Conservation (phyloP, 1,140 invertebrate genomes). For the Colletes latitarsis region DNA sequence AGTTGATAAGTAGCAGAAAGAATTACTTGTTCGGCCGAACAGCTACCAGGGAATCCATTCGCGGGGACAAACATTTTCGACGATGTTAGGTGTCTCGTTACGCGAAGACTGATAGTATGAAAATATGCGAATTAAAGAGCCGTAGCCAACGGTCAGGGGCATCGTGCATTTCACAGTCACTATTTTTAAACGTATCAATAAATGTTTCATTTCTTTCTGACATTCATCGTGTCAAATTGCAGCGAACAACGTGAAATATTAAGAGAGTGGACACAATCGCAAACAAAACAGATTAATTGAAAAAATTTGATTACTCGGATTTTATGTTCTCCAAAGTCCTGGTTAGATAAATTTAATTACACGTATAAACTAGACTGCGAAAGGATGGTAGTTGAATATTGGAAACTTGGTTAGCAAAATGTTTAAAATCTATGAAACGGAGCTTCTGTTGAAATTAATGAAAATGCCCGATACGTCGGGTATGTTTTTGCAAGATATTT, state of each 20-base stretch:
- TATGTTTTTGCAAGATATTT: neutral
- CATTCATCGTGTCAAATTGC: neutral
- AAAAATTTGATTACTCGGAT: neutral
- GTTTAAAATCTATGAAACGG: neutral
- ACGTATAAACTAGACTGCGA: neutral
- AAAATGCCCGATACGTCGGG: neutral
- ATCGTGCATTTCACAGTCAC: too few species aligned
- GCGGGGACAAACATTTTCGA: neutral
- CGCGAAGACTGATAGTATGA: neutral
- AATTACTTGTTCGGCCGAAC: constrained; percentile 45
- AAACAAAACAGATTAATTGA: neutral
- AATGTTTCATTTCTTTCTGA: too few species aligned
- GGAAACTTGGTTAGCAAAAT: neutral
- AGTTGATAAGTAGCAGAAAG: constrained; percentile 60
- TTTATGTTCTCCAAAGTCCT: too few species aligned
- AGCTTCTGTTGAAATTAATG: neutral
- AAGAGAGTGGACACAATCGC: neutral
- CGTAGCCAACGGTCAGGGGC: too few species aligned
- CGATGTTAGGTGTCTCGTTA: neutral
- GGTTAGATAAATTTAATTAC: too few species aligned
- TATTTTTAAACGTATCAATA: too few species aligned
- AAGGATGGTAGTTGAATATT: neutral
- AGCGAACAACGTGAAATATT: neutral
- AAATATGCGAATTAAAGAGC: neutral
- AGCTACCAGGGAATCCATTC: neutral